Conservation (phyloP, 92 coral and sea anemone genomes). For the Palythoa heliodiscus region DNA sequence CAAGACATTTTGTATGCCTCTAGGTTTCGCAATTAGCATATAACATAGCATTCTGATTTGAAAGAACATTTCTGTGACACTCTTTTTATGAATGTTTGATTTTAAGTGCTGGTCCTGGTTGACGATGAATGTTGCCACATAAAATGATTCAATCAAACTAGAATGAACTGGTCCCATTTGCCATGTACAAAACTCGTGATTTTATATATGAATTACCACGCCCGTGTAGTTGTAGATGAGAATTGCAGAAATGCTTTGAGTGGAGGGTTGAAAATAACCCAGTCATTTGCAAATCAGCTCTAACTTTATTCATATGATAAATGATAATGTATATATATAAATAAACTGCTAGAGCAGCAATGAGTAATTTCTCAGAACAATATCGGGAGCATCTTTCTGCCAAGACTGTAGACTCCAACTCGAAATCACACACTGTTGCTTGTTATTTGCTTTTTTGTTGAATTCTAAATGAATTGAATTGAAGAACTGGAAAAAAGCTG, state of each 20-base stretch:
- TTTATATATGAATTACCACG: conserved; percentile 51
- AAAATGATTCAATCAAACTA: conserved; percentile 38
- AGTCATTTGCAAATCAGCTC: conserved; percentile 25
- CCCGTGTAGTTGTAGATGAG: conserved; percentile 36
- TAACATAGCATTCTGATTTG: conserved; percentile 59
- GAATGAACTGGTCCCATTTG: conserved; percentile 48
- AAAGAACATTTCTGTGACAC: conserved; percentile 55
- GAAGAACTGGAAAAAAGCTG: too few relatives aligned
- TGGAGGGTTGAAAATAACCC: conserved; percentile 26
- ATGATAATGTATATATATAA: conserved; percentile 1
- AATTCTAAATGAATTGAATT: too few relatives aligned
- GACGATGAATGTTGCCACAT: conserved; percentile 52
- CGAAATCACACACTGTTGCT: too few relatives aligned
- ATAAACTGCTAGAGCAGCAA: not conserved
- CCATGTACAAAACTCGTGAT: conserved; percentile 52
- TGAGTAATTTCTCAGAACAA: not conserved
- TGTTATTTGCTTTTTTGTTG: too few relatives aligned
- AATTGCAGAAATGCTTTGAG: conserved; percentile 44
- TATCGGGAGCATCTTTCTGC: too few relatives aligned
- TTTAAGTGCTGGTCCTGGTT: conserved; percentile 58
- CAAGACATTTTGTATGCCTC: conserved; percentile 64
- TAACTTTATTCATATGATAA: conserved; percentile 35
- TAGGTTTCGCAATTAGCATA: conserved; percentile 55
- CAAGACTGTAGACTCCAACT: not conserved
- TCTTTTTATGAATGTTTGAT: conserved; percentile 56